Conservation (phyloP, 2,113 vertebrate genomes). For the Cygnus buccinator region DNA sequence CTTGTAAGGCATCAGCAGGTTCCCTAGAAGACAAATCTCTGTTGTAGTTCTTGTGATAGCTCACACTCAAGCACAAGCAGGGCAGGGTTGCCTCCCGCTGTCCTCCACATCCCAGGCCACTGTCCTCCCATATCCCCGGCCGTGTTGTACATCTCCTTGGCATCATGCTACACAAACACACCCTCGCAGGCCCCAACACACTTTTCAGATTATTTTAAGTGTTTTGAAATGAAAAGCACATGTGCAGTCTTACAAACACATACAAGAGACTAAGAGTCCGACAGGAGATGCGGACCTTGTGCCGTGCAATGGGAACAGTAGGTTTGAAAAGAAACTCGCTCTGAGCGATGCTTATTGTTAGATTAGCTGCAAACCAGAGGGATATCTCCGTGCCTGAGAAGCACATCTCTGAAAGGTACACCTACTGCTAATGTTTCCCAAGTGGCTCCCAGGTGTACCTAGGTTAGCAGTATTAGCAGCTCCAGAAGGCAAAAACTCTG, state of each 20-base stretch:
- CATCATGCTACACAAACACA: neutral
- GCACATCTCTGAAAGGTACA: neutral
- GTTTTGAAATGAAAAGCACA: neutral
- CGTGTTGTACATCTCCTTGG: neutral
- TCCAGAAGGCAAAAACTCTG: neutral
- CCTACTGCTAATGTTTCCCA: neutral
- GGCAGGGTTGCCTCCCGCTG: rapidly evolving
- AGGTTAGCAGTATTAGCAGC: neutral
- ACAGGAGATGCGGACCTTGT: neutral
- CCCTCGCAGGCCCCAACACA: neutral
- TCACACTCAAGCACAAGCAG: rapidly evolving
- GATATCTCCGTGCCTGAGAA: neutral
- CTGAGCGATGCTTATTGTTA: neutral
- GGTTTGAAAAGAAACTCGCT: neutral
- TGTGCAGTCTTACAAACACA: neutral
- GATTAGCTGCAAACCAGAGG: neutral
- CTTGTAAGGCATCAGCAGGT: neutral
- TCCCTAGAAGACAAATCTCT: neutral
- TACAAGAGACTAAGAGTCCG: neutral
- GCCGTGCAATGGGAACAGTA: neutral
- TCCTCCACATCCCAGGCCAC: neutral
- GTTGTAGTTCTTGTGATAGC: rapidly evolving
- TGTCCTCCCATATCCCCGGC: neutral
- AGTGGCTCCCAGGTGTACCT: neutral
- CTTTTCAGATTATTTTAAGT: neutral